Base-by-base conservation (phyloP, 1,140 invertebrate species). In the Drosophila kepulauana region DNA sequence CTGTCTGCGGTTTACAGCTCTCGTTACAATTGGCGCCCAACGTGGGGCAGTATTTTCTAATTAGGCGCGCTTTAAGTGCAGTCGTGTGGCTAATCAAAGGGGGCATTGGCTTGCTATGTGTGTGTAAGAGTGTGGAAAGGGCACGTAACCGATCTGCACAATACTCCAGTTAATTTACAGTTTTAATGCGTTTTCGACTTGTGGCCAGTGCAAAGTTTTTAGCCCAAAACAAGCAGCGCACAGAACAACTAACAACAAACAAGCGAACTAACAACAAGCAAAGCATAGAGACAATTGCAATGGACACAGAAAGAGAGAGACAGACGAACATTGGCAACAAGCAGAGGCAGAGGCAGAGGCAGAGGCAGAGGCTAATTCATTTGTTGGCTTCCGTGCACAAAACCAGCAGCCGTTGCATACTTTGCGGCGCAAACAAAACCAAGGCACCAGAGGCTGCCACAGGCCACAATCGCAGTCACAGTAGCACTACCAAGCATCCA, bases 101-200 rank as follows among this genome's bases (percentile, higher is more conserved):
- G 65, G 57, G 43, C 41, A 56, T 38, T 45, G 46, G 8, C 25
- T 45, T 52, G 54, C 45, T 8, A 4, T 4, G 20, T 25, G 16
- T 16, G 20, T 25, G 20, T 25, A 5, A 15, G 7, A 43, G 15
- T 4, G 25, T 3, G n/a, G 49, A 51, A 6, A 28, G 35, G 5
- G 38, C 6, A 61, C 15, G 33, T 54, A 63, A 49, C 58, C 72
- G 52, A 75, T 70, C 46, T 70, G 65, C 48, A 69, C 82, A 76
- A 82, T 79, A 78, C 82, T 79, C 81, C 61, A 88, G 85, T 89
- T 88, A 89, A 88, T 88, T 88, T 89, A 72, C 81, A 89, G 70
- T 89, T 88, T 88, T 84, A 88, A 88, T 89, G 78, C 80, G 71
- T 89, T 89, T 81, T 78, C 77, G 80, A 84, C 84, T 84, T 86